Evolutionary conservation across 1,140 invertebrate genomes (phyloP), one percentile per base, ranked within the genome.

Genomic region (Campoletis sonorensis): DNA sequence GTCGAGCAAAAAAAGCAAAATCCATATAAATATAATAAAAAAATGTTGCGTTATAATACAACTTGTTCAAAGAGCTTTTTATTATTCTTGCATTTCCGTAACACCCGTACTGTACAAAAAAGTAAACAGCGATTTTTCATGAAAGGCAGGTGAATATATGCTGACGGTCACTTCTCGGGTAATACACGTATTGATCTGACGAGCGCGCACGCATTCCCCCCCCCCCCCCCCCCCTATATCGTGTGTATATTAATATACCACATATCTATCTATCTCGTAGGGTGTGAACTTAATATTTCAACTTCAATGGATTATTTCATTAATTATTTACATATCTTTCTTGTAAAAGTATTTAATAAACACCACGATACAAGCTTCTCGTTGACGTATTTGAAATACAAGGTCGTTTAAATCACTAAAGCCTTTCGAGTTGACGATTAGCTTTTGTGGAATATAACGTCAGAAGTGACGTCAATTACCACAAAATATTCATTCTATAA

Each of bases 201-300:
- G 68, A 61, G 68, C 58, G 61, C 67, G 75, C 83, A 84, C 79
- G 70, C 82, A 85, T 64, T 84, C 79, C 78, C 67, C 68, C 76
- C 64, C 78, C 68, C 82, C 84, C 27, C 83, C 79, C 78, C 67
- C 68, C 76, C 64, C 78, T 75, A 81, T 78, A 75, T 11, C 70
- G 26, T 72, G 37, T 72, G 23, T 70, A 70, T 40, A 70, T 33
- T 33, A 33, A 30, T 37, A 72, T 40, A 37, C 26, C 5, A 64
- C 13, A 16, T 13, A 10, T 64, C n/a, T 27, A 27, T 64, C 61
- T 26, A 26, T 27, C 61, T 64, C 21, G 23, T 11, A 64, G 61
- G 61, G 61, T 64, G 61, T 64, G 23, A 64, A 64, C 40, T 45
- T 26, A 26, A 8, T 23, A 1, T 23, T 23, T 27, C 61, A 64